A percentile compares a stretch with the other conserved stretches of the same genome.
Evolutionary conservation across 2,113 vertebrate genomes (phyloP).

Genomic region (Chamaea fasciata): DNA sequence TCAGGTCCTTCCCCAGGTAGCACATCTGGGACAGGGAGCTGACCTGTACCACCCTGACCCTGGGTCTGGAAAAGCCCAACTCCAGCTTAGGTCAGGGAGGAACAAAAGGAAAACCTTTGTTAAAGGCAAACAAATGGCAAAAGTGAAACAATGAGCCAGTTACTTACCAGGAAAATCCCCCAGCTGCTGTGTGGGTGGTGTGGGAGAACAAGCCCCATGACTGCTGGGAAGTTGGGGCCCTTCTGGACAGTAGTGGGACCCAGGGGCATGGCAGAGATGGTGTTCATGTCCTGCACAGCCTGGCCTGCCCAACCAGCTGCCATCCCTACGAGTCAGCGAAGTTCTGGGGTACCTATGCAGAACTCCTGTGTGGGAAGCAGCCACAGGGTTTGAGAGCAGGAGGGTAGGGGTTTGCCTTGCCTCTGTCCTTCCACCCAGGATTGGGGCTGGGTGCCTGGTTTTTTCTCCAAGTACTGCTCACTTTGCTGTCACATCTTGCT

Average conservation of each 20-base stretch:
- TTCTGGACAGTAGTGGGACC: fast-evolving
- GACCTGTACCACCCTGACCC: not conserved
- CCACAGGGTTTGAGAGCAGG: not conserved
- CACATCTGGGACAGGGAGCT: not conserved
- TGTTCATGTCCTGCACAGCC: not conserved
- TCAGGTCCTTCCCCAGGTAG: not conserved
- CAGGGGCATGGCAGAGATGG: fast-evolving
- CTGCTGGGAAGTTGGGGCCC: not conserved
- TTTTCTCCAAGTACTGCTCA: fast-evolving
- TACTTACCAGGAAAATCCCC: not conserved
- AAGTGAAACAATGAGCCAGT: not conserved
- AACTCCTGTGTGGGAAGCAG: not conserved
- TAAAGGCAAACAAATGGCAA: not conserved
- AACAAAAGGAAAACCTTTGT: not conserved
- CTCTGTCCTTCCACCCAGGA: fast-evolving
- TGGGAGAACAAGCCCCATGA: not conserved
- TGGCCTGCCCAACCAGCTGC: fast-evolving
- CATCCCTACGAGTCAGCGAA: fast-evolving
- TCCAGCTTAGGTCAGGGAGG: not conserved
- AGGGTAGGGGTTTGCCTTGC: not conserved
- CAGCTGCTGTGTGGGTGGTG: fast-evolving
- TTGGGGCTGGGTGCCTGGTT: not conserved
- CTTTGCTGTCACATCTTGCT: not conserved
- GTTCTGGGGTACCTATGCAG: not conserved
- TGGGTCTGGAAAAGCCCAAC: not conserved